Base-by-base conservation (phyloP, 1,140 invertebrate genomes). In the Hycleus phaleratus region DNA sequence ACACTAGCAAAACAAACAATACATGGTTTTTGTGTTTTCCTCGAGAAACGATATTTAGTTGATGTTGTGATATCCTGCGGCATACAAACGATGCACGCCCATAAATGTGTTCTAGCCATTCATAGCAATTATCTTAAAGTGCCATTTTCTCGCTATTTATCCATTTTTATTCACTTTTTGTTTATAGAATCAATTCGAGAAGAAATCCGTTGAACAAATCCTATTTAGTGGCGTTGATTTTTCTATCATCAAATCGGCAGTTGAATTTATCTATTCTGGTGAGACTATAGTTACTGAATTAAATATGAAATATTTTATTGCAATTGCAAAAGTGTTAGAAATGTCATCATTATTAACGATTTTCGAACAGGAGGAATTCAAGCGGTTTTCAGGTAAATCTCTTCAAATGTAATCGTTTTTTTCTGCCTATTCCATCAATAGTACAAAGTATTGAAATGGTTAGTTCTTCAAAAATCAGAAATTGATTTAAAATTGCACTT, bases 201-300 rank as follows among this genome's bases (percentile, higher is more conserved):
- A 61, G 11, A 61, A 66, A 57, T 43, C 59, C 10, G 59, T 62
- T 10, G 65, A 72, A 56, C 69, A 70, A 60, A 59, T 74, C 6
- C 52, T 72, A 9, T 68, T 73, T 25, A 62, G 60, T 25, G 71
- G 70, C 4, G 57, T 71, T 32, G 69, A 74, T 58, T 73, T 68
- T 58, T 12, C 56, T 18, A 60, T 72, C 1, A 44, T 74, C 24
- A 73, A 71, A 60, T 64, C 66, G 10, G 47, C 73, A 1, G 64
- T 74, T 25, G 70, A 73, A 58, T 71, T 71, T 45, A 73, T 74
- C 56, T 74, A 74, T 55, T 69, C 64, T 47, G 72, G 71, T 4
- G 70, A 71, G 58, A 71, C 68, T 4, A 57, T 61, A 46, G 55
- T 73, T 56, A 42, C 49, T 8, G 68, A 71, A 49, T 65, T 68